Percentiles rank a stretch among this genome's conserved stretches.
phyloP scores from a whole-genome alignment of 2,113 vertebrate species.

The Grammomys surdaster region DNA sequence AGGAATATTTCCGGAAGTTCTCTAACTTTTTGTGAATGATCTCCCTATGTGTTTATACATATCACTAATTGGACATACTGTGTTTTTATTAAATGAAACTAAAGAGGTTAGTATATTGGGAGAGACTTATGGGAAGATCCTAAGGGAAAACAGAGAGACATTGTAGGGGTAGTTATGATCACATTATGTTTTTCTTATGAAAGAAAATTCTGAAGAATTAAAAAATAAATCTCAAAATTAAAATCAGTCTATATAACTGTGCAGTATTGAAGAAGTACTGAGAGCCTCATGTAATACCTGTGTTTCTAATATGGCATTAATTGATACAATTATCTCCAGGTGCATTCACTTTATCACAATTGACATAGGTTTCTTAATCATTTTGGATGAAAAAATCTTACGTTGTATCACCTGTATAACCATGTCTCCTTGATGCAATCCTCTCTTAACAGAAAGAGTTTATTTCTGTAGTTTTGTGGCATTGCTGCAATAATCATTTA shows the following conservation, averaged over 20 bases:
- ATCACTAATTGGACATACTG: not conserved
- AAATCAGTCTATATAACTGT: not conserved
- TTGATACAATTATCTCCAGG: not conserved
- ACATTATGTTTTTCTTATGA: not conserved
- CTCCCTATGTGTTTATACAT: not conserved
- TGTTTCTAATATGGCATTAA: not conserved
- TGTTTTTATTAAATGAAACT: not conserved
- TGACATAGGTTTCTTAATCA: not conserved
- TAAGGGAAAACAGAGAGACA: not conserved
- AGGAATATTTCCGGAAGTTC: not conserved
- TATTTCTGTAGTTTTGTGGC: too few species aligned
- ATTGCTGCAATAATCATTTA: too few species aligned
- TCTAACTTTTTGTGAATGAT: not conserved
- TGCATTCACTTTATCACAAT: not conserved
- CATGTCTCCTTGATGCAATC: too few species aligned
- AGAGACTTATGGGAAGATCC: not conserved
- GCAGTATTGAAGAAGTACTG: not conserved
- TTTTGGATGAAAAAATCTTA: not conserved
- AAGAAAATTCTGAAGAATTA: not conserved
- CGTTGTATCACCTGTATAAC: too few species aligned
- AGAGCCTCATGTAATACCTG: not conserved
- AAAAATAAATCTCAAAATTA: not conserved
- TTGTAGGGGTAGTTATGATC: not conserved
- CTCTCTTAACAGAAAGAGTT: too few species aligned
- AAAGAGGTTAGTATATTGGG: not conserved